Evolutionary conservation across 2,888 invertebrate genomes (phyloP).

Genomic region (Sminthurinus aureus): DNA sequence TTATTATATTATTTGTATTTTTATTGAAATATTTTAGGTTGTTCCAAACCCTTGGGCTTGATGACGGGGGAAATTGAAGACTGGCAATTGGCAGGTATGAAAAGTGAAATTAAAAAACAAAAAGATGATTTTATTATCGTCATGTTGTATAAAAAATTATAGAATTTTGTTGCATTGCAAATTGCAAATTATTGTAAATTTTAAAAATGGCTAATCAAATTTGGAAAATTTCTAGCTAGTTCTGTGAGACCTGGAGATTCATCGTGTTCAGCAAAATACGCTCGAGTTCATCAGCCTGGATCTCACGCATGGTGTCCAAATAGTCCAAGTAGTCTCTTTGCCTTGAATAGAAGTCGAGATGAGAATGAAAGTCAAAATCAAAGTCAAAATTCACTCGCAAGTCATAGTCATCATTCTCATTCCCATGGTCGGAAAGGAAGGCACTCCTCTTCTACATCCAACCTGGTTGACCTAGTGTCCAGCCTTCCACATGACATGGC

Average conservation of each 20-base stretch:
- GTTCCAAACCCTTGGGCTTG: constrained; percentile 64
- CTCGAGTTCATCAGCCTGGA: constrained; percentile 65
- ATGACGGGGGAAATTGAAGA: constrained; percentile 66
- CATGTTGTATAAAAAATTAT: neutral
- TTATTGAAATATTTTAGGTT: constrained; percentile 49
- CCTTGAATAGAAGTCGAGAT: neutral
- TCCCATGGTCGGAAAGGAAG: neutral
- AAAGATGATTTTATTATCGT: too few relatives aligned
- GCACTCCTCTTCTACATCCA: neutral
- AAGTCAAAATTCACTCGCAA: too few relatives aligned
- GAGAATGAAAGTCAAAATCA: neutral
- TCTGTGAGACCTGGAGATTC: constrained; percentile 63
- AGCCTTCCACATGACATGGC: neutral
- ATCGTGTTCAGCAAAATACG: constrained; percentile 65
- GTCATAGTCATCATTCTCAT: too few relatives aligned
- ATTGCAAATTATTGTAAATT: neutral
- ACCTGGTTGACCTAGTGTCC: neutral
- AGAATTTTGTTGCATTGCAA: neutral
- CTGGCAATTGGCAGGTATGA: constrained; percentile 65
- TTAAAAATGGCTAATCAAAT: neutral
- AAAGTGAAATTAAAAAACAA: too few relatives aligned
- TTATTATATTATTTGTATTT: neutral
- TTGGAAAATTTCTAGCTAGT: constrained; percentile 66
- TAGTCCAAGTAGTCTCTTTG: neutral
- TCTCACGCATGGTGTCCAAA: constrained; percentile 66